Percentiles rank a stretch among this genome's conserved stretches.
These are phyloP conservation scores for Temnothorax rugatulus DNA, from an alignment of 2,888 invertebrate genomes.

Conservation along the genomic window DNA sequence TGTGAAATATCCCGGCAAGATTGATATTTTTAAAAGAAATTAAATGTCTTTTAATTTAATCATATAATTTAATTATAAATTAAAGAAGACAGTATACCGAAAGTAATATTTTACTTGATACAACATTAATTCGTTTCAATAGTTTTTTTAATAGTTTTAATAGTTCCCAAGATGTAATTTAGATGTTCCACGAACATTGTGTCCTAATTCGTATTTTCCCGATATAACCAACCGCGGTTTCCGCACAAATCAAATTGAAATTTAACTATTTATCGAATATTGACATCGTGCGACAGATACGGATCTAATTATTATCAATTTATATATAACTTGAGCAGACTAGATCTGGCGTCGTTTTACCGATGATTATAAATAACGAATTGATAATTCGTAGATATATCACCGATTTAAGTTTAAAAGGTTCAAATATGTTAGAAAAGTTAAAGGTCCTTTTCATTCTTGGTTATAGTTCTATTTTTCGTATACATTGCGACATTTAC, in stretches of 20 bases:
- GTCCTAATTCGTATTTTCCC: not conserved
- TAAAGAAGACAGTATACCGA: not conserved
- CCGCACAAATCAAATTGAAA: not conserved
- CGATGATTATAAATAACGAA: not conserved
- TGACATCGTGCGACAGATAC: not conserved
- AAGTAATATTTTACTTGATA: not conserved
- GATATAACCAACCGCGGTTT: not conserved
- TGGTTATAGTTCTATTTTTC: not conserved
- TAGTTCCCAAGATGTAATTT: not conserved
- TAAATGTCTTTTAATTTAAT: not conserved
- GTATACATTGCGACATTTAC: no score
- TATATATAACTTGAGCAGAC: not conserved
- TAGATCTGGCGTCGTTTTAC: not conserved
- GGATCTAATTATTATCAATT: constrained; percentile 6
- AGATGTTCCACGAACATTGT: not conserved
- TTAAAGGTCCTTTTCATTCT: not conserved
- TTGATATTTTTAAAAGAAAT: not conserved
- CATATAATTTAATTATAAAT: not conserved
- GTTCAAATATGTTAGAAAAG: not conserved
- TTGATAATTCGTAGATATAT: not conserved
- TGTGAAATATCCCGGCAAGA: not conserved
- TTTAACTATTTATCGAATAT: constrained; percentile 14
- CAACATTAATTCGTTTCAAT: not conserved
- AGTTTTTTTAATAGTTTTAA: no score
- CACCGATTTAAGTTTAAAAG: not conserved